Conservation (phyloP, 2,797 vertebrate species). For the Propithecus deckenii region DNA sequence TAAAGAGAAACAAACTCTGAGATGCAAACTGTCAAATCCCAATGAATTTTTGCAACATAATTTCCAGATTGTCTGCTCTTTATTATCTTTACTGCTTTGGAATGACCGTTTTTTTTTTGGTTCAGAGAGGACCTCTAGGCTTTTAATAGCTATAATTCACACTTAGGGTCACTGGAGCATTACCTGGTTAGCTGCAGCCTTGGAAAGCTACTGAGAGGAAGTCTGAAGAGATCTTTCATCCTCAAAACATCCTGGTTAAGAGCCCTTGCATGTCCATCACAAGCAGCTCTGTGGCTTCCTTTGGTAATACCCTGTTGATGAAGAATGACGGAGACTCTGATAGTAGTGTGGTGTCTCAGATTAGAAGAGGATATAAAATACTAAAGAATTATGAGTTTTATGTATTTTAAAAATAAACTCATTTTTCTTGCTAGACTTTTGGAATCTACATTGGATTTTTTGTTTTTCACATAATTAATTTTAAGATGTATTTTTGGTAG, state of each 20-base stretch:
- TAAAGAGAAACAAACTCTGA: neutral
- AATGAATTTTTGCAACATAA: neutral
- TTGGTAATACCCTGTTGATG: neutral
- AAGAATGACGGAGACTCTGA: neutral
- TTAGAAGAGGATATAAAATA: neutral
- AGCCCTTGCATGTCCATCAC: neutral
- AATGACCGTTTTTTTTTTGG: neutral
- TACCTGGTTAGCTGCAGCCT: neutral
- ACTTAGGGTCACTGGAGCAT: neutral
- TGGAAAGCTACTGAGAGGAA: neutral
- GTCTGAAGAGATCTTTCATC: neutral
- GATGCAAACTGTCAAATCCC: neutral
- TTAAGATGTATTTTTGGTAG: conserved; percentile 46
- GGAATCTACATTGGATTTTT: neutral
- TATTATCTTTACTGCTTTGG: neutral
- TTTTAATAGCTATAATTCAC: neutral
- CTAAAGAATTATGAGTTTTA: neutral
- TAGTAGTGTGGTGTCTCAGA: neutral
- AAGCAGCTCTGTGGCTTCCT: neutral
- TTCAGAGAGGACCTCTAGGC: neutral
- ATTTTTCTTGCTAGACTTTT: conserved; percentile 33
- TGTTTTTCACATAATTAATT: conserved; percentile 17
- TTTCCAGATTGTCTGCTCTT: neutral
- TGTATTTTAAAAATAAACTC: conserved; percentile 3
- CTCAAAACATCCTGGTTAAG: neutral